Percentiles rank a stretch among this genome's conserved stretches.
Conservation (phyloP, 1,140 invertebrate species). For the Drosophila mojavensis region DNA sequence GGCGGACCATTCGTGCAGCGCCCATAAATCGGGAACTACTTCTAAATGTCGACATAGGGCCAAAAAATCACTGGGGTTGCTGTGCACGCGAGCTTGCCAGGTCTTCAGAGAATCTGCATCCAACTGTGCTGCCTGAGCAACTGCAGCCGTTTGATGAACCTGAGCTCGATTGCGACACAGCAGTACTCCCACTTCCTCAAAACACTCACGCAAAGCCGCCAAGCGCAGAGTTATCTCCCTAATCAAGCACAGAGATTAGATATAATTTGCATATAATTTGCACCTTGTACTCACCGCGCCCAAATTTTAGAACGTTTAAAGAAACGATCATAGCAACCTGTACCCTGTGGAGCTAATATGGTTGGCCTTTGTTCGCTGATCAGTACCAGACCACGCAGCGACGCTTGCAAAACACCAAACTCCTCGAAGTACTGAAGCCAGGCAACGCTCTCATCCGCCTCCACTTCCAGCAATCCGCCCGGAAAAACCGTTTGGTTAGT, state of each 20-base stretch:
- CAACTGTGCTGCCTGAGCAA: conserved; percentile 1
- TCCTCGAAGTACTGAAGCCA: conserved; percentile 65
- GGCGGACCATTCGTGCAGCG: conserved; percentile 93
- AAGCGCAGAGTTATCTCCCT: conserved; percentile 92
- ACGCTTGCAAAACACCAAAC: conserved; percentile 57
- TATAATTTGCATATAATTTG: conserved; percentile 12
- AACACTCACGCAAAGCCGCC: conserved; percentile 94
- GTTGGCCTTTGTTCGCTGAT: conserved; percentile 46
- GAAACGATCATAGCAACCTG: conserved; percentile 70
- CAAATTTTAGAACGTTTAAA: conserved; percentile 64
- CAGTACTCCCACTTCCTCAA: conserved; percentile 94
- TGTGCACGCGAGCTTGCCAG: conserved; percentile 85
- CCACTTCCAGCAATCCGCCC: conserved; percentile 55
- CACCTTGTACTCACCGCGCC: conserved; percentile 64
- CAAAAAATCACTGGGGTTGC: conserved; percentile 89
- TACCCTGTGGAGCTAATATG: conserved; percentile 64
- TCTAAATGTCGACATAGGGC: conserved; percentile 88
- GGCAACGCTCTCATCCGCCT: conserved; percentile 56
- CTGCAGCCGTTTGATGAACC: conserved; percentile 17
- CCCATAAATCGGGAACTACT: conserved; percentile 93
- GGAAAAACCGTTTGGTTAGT: conserved; percentile 66
- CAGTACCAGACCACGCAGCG: conserved; percentile 55
- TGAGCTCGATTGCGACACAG: conserved; percentile 86
- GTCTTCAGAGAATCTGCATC: conserved; percentile 31
- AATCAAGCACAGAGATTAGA: conserved; percentile 42